These are phyloP conservation scores for Crotalus helleri DNA, from an alignment of 2,113 vertebrate species.

Conservation along the genomic window DNA sequence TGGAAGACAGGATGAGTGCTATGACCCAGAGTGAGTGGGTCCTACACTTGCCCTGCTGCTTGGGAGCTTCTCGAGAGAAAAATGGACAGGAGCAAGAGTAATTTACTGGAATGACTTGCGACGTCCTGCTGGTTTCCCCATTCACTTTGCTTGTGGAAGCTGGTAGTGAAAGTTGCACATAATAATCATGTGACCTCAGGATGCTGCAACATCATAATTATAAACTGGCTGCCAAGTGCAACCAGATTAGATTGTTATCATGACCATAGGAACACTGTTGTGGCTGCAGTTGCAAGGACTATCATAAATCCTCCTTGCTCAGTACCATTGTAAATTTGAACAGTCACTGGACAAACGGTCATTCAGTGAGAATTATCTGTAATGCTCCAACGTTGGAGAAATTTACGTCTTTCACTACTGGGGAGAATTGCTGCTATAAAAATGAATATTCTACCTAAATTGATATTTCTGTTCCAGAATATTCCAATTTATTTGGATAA, in stretches of 20 bases:
- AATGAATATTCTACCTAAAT: no score
- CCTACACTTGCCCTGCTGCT: not conserved
- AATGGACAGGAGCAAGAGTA: not conserved
- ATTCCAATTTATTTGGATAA: no score
- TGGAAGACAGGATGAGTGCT: not conserved
- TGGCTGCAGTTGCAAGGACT: not conserved
- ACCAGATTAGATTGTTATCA: not conserved
- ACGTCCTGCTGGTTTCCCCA: not conserved
- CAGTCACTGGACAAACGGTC: not conserved
- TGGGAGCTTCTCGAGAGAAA: not conserved
- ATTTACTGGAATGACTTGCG: not conserved
- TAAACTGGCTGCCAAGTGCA: not conserved
- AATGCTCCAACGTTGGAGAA: not conserved
- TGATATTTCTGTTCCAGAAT: no score
- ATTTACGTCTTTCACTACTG: no score
- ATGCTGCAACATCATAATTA: not conserved
- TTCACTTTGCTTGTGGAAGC: not conserved
- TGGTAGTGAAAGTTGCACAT: not conserved
- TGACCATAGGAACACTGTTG: not conserved
- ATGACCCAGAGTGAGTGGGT: not conserved
- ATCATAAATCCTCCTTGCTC: not conserved
- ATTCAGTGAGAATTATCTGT: not conserved
- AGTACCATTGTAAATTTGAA: not conserved
- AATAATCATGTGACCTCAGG: not conserved
- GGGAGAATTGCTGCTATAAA: no score